Percentiles rank a stretch among this genome's conserved stretches.
Evolutionary conservation across 2,888 invertebrate genomes (phyloP).

Genomic region (Chrysopilus asiliformis): DNA sequence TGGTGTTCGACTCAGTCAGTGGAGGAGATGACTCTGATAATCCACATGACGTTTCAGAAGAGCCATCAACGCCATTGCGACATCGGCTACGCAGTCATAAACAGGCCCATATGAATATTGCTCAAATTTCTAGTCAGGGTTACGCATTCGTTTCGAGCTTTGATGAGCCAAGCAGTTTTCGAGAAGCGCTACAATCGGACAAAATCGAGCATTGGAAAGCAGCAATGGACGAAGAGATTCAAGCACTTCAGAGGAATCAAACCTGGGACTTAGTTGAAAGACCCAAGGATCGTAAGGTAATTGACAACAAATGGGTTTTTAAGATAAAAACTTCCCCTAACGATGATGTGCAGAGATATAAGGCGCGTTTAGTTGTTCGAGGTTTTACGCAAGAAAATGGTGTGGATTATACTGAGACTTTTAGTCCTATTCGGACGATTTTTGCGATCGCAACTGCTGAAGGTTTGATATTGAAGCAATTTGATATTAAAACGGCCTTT

Average conservation of each 20-base stretch:
- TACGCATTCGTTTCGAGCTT: too few species aligned
- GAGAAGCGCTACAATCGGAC: background rate
- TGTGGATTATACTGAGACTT: constrained; percentile 8
- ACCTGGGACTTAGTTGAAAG: background rate
- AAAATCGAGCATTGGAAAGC: background rate
- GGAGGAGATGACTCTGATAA: too few species aligned
- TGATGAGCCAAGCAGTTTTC: background rate
- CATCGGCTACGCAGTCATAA: too few species aligned
- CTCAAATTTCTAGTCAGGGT: too few species aligned
- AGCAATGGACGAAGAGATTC: background rate
- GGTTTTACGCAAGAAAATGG: constrained; percentile 8
- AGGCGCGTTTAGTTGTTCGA: constrained; percentile 4
- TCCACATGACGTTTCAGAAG: too few species aligned
- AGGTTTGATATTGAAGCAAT: too few species aligned
- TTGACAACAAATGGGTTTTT: constrained; percentile 1
- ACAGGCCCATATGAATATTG: too few species aligned
- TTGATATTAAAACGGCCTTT: too few species aligned
- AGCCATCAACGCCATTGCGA: too few species aligned
- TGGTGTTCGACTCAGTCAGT: too few species aligned
- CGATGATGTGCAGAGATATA: background rate
- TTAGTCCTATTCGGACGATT: constrained; percentile 6
- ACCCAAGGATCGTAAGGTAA: background rate
- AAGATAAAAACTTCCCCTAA: constrained; percentile 2
- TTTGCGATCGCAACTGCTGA: too few species aligned
- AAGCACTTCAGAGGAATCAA: background rate